Evolutionary conservation across 2,797 vertebrate species (phyloP).

Genomic region (Notamacropus eugenii): DNA sequence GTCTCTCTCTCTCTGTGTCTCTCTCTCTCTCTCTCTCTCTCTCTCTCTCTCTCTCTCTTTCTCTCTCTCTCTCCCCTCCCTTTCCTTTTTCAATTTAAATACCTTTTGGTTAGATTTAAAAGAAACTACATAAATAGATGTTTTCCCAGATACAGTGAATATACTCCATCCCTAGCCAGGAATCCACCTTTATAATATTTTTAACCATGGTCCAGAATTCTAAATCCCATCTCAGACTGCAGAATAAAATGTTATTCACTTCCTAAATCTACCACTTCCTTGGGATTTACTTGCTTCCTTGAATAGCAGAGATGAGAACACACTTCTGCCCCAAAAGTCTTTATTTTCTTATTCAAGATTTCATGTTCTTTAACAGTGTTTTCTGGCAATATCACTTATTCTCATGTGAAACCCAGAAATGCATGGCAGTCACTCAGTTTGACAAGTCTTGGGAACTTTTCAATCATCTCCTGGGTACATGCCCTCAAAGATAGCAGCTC

Average conservation of each 20-base stretch:
- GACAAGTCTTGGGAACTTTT: not conserved
- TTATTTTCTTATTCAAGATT: not conserved
- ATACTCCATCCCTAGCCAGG: not conserved
- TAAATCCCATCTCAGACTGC: not conserved
- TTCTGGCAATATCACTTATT: not conserved
- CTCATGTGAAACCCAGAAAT: not conserved
- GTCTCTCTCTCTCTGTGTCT: not conserved
- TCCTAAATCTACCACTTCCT: not conserved
- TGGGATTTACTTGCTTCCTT: not conserved
- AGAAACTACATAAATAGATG: not conserved
- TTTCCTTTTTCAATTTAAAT: not conserved
- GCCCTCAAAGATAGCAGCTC: not conserved
- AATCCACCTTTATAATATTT: not conserved
- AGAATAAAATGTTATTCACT: not conserved
- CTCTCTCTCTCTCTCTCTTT: not conserved
- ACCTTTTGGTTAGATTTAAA: not conserved
- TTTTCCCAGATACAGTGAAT: not conserved
- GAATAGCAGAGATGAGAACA: not conserved
- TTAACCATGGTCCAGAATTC: not conserved
- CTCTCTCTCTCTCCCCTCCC: not conserved
- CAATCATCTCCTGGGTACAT: not conserved
- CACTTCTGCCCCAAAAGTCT: not conserved
- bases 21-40: not conserved
- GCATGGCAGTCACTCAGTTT: too few relatives aligned
- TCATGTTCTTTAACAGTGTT: not conserved